These are phyloP conservation scores for Stercorarius parasiticus DNA, from an alignment of 2,113 vertebrate genomes.

Conservation along the genomic window DNA sequence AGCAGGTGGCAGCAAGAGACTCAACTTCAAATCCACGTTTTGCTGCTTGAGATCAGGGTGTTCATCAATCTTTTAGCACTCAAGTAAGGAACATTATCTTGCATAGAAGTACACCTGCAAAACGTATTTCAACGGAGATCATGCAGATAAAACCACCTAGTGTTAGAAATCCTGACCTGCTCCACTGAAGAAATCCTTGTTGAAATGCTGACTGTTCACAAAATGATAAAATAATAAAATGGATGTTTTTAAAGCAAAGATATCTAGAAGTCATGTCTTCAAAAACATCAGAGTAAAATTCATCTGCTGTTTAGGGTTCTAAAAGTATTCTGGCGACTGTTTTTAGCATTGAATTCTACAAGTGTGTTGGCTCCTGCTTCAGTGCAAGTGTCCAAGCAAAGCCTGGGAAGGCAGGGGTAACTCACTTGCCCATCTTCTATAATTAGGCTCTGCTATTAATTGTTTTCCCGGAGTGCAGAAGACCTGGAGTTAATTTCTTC, in stretches of 20 bases:
- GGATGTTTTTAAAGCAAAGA: background rate
- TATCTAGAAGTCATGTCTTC: background rate
- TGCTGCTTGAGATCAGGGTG: background rate
- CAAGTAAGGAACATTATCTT: background rate
- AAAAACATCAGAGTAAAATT: background rate
- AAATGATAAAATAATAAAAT: background rate
- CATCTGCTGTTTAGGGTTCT: background rate
- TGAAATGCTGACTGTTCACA: background rate
- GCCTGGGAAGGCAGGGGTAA: background rate
- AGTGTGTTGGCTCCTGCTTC: background rate
- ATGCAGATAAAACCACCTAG: background rate
- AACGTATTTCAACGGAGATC: background rate
- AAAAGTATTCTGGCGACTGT: background rate
- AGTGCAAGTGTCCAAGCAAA: background rate
- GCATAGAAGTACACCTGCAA: too few relatives aligned
- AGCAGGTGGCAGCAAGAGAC: constrained; percentile 74
- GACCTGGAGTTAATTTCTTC: background rate
- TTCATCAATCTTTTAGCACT: background rate
- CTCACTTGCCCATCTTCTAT: background rate
- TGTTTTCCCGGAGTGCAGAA: background rate
- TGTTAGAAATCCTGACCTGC: background rate
- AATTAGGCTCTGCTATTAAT: background rate
- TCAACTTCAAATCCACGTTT: background rate
- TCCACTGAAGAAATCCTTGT: background rate
- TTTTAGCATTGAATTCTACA: background rate